Percentiles rank a stretch among this genome's conserved stretches.
Conservation (phyloP, 2,888 invertebrate species). For the Chorisops tibialis region DNA sequence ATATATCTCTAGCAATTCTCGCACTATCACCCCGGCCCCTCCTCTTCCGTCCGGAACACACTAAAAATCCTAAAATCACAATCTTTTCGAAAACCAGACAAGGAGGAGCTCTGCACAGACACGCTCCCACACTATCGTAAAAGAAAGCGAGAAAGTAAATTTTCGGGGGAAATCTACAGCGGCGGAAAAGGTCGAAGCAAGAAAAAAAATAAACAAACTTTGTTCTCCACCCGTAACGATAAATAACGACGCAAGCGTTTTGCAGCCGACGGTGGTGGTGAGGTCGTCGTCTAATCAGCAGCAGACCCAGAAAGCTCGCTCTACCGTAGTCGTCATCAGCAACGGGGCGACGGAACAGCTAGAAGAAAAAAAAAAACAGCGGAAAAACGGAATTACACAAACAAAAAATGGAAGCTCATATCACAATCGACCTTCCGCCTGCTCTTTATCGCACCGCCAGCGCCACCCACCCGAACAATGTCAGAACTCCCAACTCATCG, state of each 20-base stretch:
- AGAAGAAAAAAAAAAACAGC: constrained; percentile 21
- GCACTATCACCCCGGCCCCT: background rate
- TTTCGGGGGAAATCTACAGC: background rate
- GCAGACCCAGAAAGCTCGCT: constrained; percentile 1
- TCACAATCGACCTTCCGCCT: background rate
- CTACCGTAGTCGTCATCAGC: background rate
- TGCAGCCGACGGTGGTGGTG: background rate
- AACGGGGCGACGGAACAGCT: no score
- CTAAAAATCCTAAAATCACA: constrained; percentile 1
- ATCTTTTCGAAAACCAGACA: constrained; percentile 11
- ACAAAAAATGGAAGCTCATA: background rate
- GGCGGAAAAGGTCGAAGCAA: constrained; percentile 10
- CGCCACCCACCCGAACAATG: background rate
- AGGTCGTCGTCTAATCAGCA: background rate
- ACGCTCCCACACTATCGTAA: background rate
- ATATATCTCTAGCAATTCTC: no score
- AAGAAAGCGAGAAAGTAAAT: background rate
- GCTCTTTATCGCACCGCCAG: background rate
- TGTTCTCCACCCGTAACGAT: constrained; percentile 25
- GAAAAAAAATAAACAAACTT: background rate
- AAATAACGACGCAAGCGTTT: constrained; percentile 31
- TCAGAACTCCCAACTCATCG: constrained; percentile 20
- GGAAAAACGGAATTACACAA: constrained; percentile 19
- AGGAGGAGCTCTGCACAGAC: constrained; percentile 14
- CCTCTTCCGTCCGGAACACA: background rate